These are phyloP conservation scores for Nixonia krombeini DNA, from an alignment of 1,140 invertebrate species.

Conservation along the genomic window DNA sequence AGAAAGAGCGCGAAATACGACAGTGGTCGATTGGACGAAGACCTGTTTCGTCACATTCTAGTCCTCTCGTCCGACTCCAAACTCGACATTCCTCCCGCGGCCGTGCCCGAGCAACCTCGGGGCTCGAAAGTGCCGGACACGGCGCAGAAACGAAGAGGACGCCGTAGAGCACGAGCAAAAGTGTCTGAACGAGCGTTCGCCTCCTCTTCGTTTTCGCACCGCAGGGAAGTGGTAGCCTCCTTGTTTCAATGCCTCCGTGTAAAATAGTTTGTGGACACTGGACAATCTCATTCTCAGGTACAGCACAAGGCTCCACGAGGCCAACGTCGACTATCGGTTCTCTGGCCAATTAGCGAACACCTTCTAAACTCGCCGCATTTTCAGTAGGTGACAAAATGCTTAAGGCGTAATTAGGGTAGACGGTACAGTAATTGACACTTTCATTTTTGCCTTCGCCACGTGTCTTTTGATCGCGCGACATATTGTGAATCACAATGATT, in stretches of 20 bases:
- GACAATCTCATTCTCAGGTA: slow-evolving; percentile 24
- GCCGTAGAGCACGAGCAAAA: slow-evolving; percentile 1
- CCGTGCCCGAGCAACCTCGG: slow-evolving; percentile 17
- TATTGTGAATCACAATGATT: too few relatives aligned
- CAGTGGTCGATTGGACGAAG: slow-evolving; percentile 43
- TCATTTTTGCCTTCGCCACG: neutral
- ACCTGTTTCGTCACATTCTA: slow-evolving; percentile 49
- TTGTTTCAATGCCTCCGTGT: slow-evolving; percentile 6
- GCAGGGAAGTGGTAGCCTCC: neutral
- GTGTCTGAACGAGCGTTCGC: neutral
- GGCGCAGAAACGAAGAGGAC: slow-evolving; percentile 21
- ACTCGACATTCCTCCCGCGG: slow-evolving; percentile 14
- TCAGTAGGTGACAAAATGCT: neutral
- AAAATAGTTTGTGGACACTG: slow-evolving; percentile 24
- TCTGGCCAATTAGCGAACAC: slow-evolving; percentile 6
- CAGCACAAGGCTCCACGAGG: slow-evolving; percentile 4
- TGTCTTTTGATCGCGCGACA: too few relatives aligned
- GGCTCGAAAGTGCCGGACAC: slow-evolving; percentile 21
- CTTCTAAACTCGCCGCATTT: neutral
- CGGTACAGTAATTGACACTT: neutral
- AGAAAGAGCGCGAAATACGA: slow-evolving; percentile 36
- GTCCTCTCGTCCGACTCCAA: slow-evolving; percentile 47
- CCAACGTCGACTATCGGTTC: slow-evolving; percentile 3
- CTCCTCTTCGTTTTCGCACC: slow-evolving; percentile 15
- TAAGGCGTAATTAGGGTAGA: neutral